These are phyloP conservation scores for Amblyteles armatorius DNA, from an alignment of 2,888 invertebrate species.

Conservation along the genomic window DNA sequence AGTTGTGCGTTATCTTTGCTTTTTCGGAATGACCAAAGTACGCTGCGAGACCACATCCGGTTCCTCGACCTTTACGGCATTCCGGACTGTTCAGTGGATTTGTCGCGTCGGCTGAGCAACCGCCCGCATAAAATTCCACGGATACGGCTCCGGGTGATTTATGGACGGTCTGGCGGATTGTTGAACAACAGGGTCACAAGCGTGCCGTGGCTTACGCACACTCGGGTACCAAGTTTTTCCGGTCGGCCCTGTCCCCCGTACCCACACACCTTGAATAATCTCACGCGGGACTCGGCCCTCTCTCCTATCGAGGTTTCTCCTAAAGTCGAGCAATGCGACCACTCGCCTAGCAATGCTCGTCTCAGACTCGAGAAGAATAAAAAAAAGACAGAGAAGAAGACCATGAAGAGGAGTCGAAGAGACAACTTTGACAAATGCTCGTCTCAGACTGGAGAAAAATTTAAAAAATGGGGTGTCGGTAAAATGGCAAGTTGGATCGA, in stretches of 20 bases:
- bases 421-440: no score
- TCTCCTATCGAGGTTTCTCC: background rate
- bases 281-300: background rate
- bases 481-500: background rate
- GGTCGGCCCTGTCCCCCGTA: conserved; percentile 1
- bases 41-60: background rate
- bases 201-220: background rate
- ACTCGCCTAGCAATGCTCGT: background rate
- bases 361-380: background rate
- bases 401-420: no score
- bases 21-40: background rate
- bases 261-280: no score
- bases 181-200: background rate
- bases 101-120: background rate
- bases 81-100: background rate
- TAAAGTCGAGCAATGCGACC: background rate
- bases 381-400: background rate
- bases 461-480: background rate
- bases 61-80: conserved; percentile 45
- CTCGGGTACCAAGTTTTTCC: conserved; percentile 37
- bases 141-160: background rate
- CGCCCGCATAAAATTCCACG: conserved; percentile 14
- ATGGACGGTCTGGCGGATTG: background rate
- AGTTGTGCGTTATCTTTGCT: background rate
- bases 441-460: background rate